Percentiles rank a stretch among this genome's conserved stretches.
These are phyloP conservation scores for Lasius platythorax DNA, from an alignment of 2,888 invertebrate species.

Conservation along the genomic window DNA sequence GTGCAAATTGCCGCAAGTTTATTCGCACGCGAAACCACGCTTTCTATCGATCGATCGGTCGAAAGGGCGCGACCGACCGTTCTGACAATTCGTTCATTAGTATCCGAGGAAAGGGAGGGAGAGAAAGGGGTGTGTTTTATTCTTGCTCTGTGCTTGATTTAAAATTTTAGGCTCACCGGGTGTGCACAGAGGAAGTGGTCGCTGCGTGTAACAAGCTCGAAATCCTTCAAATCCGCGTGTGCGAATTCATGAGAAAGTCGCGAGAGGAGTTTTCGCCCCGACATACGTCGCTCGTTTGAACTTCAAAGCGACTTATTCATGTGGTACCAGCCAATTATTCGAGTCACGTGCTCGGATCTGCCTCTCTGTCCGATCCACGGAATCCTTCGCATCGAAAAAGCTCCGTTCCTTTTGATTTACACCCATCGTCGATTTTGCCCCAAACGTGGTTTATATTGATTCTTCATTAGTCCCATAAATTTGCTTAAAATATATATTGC, in stretches of 20 bases:
- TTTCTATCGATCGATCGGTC: slow-evolving; percentile 17
- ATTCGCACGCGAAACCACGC: slow-evolving; percentile 20
- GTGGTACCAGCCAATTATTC: slow-evolving; percentile 70
- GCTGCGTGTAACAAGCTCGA: slow-evolving; percentile 5
- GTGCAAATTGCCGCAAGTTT: slow-evolving; percentile 34
- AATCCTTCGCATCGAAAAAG: not conserved
- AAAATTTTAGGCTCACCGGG: not conserved
- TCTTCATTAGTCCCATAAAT: not conserved
- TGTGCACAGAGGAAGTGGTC: not conserved
- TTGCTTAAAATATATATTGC: not conserved
- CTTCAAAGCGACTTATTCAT: slow-evolving; percentile 73
- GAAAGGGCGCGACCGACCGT: slow-evolving; percentile 14
- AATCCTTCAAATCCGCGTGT: not conserved
- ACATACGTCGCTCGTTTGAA: slow-evolving; percentile 26
- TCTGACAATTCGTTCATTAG: slow-evolving; percentile 34
- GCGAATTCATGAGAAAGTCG: not conserved
- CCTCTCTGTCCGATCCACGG: not conserved
- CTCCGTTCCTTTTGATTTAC: not conserved
- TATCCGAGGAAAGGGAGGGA: not conserved
- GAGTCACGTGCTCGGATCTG: slow-evolving; percentile 48
- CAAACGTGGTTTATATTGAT: not conserved
- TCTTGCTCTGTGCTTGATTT: slow-evolving; percentile 5
- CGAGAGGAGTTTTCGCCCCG: slow-evolving; percentile 57
- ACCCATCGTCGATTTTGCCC: not conserved
- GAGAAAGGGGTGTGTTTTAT: slow-evolving; percentile 32